phyloP scores from a whole-genome alignment of 2,797 vertebrate genomes.

The Enteromius radiatus region DNA sequence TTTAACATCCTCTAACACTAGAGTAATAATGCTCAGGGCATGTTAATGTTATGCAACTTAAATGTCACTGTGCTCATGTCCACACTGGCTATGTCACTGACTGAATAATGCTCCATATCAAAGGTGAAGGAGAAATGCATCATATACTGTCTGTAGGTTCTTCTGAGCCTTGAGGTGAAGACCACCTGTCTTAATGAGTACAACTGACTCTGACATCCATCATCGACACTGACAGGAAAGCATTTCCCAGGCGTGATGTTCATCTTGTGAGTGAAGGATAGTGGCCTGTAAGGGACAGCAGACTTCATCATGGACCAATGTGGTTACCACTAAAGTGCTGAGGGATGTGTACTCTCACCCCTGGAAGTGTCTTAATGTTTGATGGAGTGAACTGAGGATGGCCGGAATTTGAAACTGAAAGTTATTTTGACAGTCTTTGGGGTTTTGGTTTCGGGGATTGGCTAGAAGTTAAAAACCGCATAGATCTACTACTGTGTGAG shows the following conservation, averaged over 20 bases:
- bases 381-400: constrained; percentile 37
- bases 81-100: not conserved
- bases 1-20: constrained; percentile 1
- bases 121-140: constrained; percentile 41
- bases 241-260: constrained; percentile 51
- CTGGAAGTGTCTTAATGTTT: constrained; percentile 32
- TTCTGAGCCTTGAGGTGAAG: constrained; percentile 37
- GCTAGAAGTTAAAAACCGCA: constrained; percentile 16
- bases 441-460: constrained; percentile 1
- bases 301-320: constrained; percentile 42
- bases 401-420: constrained; percentile 39
- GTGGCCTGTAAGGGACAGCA: constrained; percentile 42
- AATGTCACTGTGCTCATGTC: constrained; percentile 10
- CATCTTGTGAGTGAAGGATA: constrained; percentile 57
- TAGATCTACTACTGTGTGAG: not conserved
- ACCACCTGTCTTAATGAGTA: constrained; percentile 47
- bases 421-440: constrained; percentile 25
- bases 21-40: constrained; percentile 1
- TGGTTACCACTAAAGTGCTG: constrained; percentile 53
- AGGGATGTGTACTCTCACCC: constrained; percentile 50
- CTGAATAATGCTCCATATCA: constrained; percentile 47
- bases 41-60: constrained; percentile 37
- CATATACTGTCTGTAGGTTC: constrained; percentile 31
- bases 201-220: constrained; percentile 52
- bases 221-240: constrained; percentile 50